These are phyloP conservation scores for Ailuropoda melanoleuca DNA, from an alignment of 2,113 vertebrate genomes.

Conservation along the genomic window DNA sequence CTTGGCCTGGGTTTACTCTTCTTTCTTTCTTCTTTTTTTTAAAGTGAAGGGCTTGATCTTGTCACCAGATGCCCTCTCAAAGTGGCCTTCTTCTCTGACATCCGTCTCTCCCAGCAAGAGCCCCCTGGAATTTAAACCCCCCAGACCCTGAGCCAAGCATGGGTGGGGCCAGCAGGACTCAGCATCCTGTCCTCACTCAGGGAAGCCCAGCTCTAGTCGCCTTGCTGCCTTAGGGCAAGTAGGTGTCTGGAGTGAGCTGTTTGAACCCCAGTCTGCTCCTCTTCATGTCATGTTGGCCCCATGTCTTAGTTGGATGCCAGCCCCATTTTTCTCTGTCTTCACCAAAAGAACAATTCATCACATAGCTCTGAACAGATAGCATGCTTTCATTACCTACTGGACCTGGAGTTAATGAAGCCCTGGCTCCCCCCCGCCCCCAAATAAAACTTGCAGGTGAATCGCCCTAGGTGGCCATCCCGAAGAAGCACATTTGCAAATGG, in stretches of 20 bases:
- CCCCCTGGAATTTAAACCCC: neutral
- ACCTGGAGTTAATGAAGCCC: neutral
- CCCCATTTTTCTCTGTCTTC: constrained; percentile 5
- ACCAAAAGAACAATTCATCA: neutral
- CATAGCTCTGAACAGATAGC: neutral
- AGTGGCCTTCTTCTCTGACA: neutral
- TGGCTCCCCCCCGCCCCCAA: neutral
- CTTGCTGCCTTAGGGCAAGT: neutral
- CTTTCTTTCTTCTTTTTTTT: neutral
- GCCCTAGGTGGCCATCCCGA: neutral
- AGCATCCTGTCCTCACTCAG: no score
- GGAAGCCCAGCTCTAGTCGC: neutral
- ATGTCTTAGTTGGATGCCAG: neutral
- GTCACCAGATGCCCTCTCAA: neutral
- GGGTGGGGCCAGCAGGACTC: neutral
- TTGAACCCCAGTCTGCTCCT: neutral
- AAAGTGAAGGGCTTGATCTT: neutral
- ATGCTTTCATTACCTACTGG: neutral
- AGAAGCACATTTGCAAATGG: neutral
- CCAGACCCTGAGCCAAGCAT: neutral
- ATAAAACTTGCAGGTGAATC: neutral
- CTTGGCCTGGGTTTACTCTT: neutral
- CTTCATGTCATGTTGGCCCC: neutral
- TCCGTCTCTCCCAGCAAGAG: neutral
- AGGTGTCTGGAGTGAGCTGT: neutral